Base-by-base conservation (phyloP, 2,888 invertebrate genomes). In the Gryllus longicercus region DNA sequence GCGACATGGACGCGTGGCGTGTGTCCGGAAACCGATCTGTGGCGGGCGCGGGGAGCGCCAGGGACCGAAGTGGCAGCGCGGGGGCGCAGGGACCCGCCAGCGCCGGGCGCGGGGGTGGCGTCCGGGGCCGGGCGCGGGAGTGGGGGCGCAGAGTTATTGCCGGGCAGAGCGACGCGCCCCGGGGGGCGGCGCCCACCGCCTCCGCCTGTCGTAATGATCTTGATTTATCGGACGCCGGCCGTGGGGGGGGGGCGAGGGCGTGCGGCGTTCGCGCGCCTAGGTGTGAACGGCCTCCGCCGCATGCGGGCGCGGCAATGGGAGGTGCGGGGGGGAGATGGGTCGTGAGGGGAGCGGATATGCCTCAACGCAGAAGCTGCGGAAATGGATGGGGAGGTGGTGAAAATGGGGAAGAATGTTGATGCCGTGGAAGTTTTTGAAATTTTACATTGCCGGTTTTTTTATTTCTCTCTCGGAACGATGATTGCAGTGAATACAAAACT, bases 271-370 rank as follows among this genome's bases (percentile, higher is more conserved):
- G 63, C 14, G 16, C 63, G 63, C 63, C 63, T 18, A 63, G 63
- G 63, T 63, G 63, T n/a, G 16, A 63, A 63, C 63, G 63, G 63
- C 63, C n/a, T n/a, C 63, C 63, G n/a, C 63, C 63, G 63, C 63
- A 14, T n/a, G 63, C 63, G 14, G 63, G 63, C 14, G 16, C 16
- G 16, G n/a, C 63, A n/a, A 38, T n/a, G 63, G 14, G n/a, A 63
- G 63, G 63, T 18, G 16, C 63, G 12, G 63, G 63, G 63, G 63
- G 16, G 63, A 18, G 63, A 63, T 18, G 4, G 63, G 63, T 18
- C 16, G 63, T 11, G 63, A 18, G 63, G n/a, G 8, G 63, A 14
- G 63, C 16, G 63, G n/a, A 63, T n/a, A 8, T 4, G 63, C n/a
- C 16, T 63, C 4, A n/a, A 63, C 11, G 63, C 63, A 38, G 8